These are phyloP conservation scores for Conus ventricosus DNA, from an alignment of 1,140 invertebrate species.

Conservation along the genomic window DNA sequence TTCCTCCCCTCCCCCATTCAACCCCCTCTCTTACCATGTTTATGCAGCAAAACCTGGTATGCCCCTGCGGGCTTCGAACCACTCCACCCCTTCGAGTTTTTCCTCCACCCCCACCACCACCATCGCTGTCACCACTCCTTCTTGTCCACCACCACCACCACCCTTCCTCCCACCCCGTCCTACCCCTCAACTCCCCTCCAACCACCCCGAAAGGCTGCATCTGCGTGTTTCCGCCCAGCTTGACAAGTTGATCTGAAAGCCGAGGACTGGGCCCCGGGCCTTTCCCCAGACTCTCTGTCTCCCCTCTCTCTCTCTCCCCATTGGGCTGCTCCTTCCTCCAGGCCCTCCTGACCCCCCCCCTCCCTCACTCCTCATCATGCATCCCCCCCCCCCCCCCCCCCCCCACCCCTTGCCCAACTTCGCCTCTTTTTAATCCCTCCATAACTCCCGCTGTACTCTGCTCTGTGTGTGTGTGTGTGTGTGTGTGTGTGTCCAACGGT, in stretches of 20 bases:
- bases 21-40: conserved; percentile 14
- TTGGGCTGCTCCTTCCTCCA: conserved; percentile 18
- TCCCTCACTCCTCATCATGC: conserved; percentile 18
- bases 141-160: not conserved
- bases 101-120: not conserved
- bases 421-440: not conserved
- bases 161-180: not conserved
- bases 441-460: no score
- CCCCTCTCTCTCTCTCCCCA: not conserved
- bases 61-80: not conserved
- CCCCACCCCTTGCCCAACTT: not conserved
- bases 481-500: no score
- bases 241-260: conserved; percentile 44
- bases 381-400: not conserved
- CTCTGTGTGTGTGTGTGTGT: not conserved
- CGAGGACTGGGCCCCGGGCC: conserved; percentile 32
- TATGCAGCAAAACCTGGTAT: not conserved
- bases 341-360: not conserved
- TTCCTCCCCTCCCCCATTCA: not conserved
- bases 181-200: not conserved
- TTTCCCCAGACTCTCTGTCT: not conserved
- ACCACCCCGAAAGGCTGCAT: conserved; percentile 6
- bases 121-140: not conserved
- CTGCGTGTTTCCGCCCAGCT: conserved; percentile 34
- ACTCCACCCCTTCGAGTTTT: not conserved